Percentiles rank a stretch among this genome's conserved stretches.
Evolutionary conservation across 2,888 invertebrate species (phyloP).

Genomic region (Lithophane ornitopus): DNA sequence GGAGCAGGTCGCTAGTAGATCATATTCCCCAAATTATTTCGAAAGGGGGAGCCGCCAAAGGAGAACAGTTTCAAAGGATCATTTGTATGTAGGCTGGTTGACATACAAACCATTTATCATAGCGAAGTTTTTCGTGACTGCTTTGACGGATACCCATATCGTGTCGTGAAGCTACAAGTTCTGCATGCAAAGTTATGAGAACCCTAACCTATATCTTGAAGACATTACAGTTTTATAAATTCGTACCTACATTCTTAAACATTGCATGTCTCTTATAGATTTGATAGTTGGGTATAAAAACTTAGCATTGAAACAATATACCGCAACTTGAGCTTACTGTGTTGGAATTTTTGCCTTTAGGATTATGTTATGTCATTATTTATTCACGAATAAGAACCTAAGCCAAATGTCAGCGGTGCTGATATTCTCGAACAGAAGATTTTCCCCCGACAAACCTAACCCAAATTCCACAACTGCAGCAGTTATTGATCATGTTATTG

Average conservation of each 20-base stretch:
- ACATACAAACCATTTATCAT: slow-evolving; percentile 50
- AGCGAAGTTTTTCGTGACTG: slow-evolving; percentile 37
- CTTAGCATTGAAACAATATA: slow-evolving; percentile 40
- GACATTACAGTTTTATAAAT: slow-evolving; percentile 24
- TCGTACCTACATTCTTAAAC: slow-evolving; percentile 6
- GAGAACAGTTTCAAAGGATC: slow-evolving; percentile 29
- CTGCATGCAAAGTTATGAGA: slow-evolving; percentile 42
- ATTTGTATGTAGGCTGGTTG: slow-evolving; percentile 48
- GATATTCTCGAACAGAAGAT: slow-evolving; percentile 1
- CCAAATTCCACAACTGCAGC: background rate
- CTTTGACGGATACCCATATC: slow-evolving; percentile 28
- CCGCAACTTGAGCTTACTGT: slow-evolving; percentile 21
- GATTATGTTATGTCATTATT: background rate
- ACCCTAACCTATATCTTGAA: slow-evolving; percentile 36
- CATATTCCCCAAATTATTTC: slow-evolving; percentile 9
- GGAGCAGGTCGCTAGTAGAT: background rate
- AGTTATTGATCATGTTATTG: slow-evolving; percentile 1
- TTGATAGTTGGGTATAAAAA: slow-evolving; percentile 32
- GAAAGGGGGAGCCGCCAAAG: slow-evolving; percentile 9
- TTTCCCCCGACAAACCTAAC: background rate
- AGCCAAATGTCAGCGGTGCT: background rate
- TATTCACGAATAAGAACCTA: slow-evolving; percentile 3
- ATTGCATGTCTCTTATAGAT: slow-evolving; percentile 32
- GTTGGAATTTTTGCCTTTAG: slow-evolving; percentile 10
- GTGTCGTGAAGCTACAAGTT: slow-evolving; percentile 24